Conservation (phyloP, 1,140 invertebrate species). For the Neotoxoptera formosana region DNA sequence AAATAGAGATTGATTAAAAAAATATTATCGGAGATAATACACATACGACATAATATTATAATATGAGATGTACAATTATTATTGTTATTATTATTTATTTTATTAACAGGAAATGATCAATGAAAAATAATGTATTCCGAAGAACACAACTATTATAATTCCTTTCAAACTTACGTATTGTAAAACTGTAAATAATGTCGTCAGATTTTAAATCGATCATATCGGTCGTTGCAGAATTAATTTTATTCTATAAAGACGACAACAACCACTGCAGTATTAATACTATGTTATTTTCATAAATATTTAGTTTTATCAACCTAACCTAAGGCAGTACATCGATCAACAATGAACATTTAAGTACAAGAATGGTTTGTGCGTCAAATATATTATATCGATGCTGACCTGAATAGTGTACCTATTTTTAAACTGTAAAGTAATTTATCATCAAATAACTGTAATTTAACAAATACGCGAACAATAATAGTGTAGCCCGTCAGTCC, state of each 20-base stretch:
- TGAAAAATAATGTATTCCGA: neutral
- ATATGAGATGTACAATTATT: neutral
- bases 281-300: neutral
- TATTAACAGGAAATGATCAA: neutral
- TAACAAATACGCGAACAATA: too few relatives aligned
- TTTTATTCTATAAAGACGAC: neutral
- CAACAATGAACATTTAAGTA: neutral
- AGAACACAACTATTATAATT: neutral
- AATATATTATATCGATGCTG: neutral
- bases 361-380: neutral
- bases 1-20: neutral
- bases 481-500: too few relatives aligned
- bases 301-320: neutral
- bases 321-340: neutral
- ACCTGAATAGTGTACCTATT: neutral
- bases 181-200: neutral
- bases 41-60: neutral
- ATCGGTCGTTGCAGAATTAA: neutral
- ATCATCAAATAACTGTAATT: neutral
- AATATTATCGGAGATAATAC: neutral
- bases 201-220: neutral
- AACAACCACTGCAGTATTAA: neutral
- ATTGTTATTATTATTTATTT: neutral
- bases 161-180: neutral
- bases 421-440: neutral